Evolutionary conservation across 2,113 vertebrate species (phyloP), one percentile per base, ranked within the genome.

Genomic region (Baryphthengus martii): DNA sequence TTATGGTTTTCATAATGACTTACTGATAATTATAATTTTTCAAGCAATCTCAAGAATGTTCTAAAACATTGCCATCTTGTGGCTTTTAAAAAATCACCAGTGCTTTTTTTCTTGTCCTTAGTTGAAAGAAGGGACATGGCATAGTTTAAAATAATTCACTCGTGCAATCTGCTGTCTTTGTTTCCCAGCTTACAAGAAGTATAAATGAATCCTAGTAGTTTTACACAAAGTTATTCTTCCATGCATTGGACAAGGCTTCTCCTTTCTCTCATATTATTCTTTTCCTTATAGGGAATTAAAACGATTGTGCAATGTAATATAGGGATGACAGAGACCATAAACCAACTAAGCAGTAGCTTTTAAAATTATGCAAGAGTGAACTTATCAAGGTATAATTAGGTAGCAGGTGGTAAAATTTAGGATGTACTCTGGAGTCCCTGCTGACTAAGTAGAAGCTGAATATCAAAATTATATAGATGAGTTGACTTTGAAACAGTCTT

Each of bases 51-150:
- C n/a, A 35, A 39, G 63, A 88, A 73, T 7, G 1, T 84, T 91
- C 89, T 90, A 82, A 97, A 95, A 95, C 65, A 91, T 74, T 93
- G 94, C 91, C 91, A 97, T 53, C 94, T 95, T 67, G 85, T 94
- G 93, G 86, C 52, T 45, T 82, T n/a, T 55, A 26, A 65, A 59
- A 81, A 42, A 42, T 59, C 47, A 39, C n/a, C 4, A 14, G 13
- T 5, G 11, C 6, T 74, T 28, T 74, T 71, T 86, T 50, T 9
- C n/a, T 17, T n/a, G 10, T 40, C 21, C 28, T 81, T 61, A 1
- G 6, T 42, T 25, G 77, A 40, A 72, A 85, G 29, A 78, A 62
- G 73, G 14, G 20, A 9, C 40, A 33, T 17, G 62, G 19, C 18
- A 76, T 9, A n/a, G 10, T 37, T 59, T 45, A 58, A 66, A 66